phyloP scores from a whole-genome alignment of 2,797 vertebrate genomes.

The Hypotaenidia okinawae region DNA sequence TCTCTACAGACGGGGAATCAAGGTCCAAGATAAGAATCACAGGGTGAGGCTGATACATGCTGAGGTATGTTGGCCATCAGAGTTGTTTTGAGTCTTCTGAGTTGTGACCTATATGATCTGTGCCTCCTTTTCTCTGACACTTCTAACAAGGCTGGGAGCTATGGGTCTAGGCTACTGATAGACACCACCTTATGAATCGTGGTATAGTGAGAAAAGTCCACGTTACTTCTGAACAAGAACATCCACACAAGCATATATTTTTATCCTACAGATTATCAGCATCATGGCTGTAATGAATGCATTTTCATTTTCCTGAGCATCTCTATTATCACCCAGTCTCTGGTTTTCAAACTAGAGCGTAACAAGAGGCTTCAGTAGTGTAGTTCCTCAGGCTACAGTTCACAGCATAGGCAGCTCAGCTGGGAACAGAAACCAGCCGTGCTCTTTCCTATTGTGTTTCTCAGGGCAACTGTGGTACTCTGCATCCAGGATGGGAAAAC shows the following conservation, averaged over 20 bases:
- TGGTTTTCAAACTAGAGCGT: slow-evolving; percentile 2
- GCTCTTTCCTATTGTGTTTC: not conserved
- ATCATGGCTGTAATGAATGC: not conserved
- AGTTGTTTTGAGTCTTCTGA: not conserved
- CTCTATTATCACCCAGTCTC: not conserved
- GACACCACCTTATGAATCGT: not conserved
- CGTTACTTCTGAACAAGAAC: not conserved
- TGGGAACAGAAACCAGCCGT: not conserved
- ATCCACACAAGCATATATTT: not conserved
- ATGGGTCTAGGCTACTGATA: not conserved
- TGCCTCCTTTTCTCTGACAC: not conserved
- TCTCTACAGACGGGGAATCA: not conserved
- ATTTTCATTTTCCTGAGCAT: slow-evolving; percentile 6
- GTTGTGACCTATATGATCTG: not conserved
- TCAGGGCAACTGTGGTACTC: not conserved
- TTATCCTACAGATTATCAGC: not conserved
- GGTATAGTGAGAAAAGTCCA: not conserved
- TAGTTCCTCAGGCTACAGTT: not conserved
- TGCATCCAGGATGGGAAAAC: not conserved
- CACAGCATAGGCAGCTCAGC: not conserved
- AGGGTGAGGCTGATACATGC: not conserved
- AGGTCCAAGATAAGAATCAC: not conserved
- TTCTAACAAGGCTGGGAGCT: not conserved
- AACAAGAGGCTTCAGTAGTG: not conserved
- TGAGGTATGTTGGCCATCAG: not conserved